Evolutionary conservation across 1,140 invertebrate genomes (phyloP).

Genomic region (Drosophila littoralis): DNA sequence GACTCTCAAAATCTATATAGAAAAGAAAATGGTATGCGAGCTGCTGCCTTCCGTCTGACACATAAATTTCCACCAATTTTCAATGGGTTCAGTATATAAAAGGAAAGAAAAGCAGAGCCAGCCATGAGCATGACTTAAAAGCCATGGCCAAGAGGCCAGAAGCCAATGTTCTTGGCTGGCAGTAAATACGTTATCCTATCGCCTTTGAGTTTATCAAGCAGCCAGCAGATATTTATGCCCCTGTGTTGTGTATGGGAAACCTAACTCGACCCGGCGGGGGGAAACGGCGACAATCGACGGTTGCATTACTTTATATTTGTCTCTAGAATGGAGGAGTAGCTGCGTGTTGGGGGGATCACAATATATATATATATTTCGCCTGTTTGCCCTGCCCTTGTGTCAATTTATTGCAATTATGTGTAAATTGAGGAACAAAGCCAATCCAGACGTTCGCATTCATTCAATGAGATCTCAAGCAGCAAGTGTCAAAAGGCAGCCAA

Average conservation of each 20-base stretch:
- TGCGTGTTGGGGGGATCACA: neutral
- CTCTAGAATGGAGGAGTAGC: neutral
- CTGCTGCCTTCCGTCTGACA: too few relatives aligned
- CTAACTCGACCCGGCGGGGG: constrained; percentile 26
- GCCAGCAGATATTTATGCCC: constrained; percentile 43
- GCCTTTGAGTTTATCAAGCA: constrained; percentile 49
- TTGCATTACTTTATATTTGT: constrained; percentile 16
- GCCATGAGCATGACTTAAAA: constrained; percentile 16
- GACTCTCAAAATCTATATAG: too few relatives aligned
- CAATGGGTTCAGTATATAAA: too few relatives aligned
- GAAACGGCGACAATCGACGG: neutral
- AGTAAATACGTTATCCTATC: constrained; percentile 65
- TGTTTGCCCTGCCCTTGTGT: constrained; percentile 35
- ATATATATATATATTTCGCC: constrained; percentile 52
- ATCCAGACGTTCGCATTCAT: constrained; percentile 38
- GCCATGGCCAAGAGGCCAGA: constrained; percentile 7
- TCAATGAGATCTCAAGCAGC: constrained; percentile 36
- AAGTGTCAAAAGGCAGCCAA: constrained; percentile 27
- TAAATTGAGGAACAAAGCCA: constrained; percentile 78
- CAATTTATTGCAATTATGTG: constrained; percentile 82
- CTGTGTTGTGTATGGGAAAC: constrained; percentile 40
- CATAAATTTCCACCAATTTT: too few relatives aligned
- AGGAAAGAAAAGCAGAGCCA: neutral
- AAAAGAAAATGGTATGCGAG: too few relatives aligned
- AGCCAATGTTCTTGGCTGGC: constrained; percentile 28